Evolutionary conservation across 1,140 invertebrate species (phyloP).

Genomic region (Anastrepha obliqua): DNA sequence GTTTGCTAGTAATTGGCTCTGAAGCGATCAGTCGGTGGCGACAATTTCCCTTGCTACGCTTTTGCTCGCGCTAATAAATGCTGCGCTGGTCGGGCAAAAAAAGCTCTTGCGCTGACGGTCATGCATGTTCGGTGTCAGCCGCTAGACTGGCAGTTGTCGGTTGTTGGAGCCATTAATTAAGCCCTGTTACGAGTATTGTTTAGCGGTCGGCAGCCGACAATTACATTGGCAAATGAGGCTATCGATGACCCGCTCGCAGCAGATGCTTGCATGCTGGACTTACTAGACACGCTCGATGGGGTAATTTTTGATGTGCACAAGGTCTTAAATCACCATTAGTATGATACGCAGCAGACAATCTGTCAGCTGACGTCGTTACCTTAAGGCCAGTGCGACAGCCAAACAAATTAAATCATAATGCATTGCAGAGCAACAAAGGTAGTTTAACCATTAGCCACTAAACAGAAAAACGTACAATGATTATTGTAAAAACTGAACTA

Average conservation of each 20-base stretch:
- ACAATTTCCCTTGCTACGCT: not conserved
- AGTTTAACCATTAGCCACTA: not conserved
- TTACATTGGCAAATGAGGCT: conserved; percentile 13
- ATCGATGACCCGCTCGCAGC: not conserved
- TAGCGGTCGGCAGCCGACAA: not conserved
- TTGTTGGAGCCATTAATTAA: conserved; percentile 21
- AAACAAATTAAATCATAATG: conserved; percentile 22
- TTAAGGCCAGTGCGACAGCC: not conserved
- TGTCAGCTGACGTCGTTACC: not conserved
- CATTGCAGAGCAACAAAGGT: not conserved
- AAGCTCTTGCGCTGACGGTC: not conserved
- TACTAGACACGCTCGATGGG: not conserved
- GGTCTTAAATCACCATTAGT: not conserved
- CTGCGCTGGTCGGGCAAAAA: not conserved
- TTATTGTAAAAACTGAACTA: not conserved
- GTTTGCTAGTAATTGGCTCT: not conserved
- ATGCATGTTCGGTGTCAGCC: conserved; percentile 12
- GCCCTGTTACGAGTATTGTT: not conserved
- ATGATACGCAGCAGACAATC: not conserved
- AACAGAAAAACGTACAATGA: not conserved
- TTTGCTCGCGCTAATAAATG: not conserved
- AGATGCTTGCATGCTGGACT: not conserved
- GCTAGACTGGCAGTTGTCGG: conserved; percentile 17
- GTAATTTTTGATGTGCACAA: conserved; percentile 11
- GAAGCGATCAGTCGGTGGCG: not conserved